A percentile compares a stretch with the other conserved stretches of the same genome.
Conservation (phyloP, 2,113 vertebrate genomes). For the Cynocephalus volans region DNA sequence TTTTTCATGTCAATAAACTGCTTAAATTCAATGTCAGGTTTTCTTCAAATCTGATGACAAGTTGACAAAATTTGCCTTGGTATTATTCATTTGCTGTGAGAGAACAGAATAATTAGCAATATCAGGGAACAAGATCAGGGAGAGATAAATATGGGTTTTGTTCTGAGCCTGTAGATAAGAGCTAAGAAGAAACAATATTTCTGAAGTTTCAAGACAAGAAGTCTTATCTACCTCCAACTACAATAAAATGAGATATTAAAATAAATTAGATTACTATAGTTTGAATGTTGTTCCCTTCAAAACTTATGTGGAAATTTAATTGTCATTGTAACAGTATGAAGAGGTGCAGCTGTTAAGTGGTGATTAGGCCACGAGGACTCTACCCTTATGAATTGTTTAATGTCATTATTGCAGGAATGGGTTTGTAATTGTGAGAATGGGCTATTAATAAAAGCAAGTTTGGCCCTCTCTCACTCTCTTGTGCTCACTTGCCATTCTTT, state of each 20-base stretch:
- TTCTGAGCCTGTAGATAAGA: neutral
- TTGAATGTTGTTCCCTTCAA: no score
- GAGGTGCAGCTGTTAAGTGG: no score
- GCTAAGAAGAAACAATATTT: slow-evolving; percentile 23
- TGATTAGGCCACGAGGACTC: no score
- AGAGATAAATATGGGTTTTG: neutral
- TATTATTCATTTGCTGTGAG: slow-evolving; percentile 21
- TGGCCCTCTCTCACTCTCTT: no score
- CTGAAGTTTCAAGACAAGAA: slow-evolving; percentile 52
- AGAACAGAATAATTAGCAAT: neutral
- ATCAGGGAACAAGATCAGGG: neutral
- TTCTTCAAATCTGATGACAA: neutral
- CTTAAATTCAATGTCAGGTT: slow-evolving; percentile 35
- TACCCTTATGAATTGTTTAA: no score
- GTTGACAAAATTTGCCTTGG: neutral
- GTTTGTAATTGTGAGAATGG: no score
- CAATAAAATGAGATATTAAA: slow-evolving; percentile 1
- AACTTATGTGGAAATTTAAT: no score
- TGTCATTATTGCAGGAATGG: no score
- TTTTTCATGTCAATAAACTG: neutral
- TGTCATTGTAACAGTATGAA: no score
- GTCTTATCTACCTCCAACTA: neutral
- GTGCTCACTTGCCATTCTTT: no score
- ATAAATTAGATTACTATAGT: neutral
- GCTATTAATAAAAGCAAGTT: no score